These are phyloP conservation scores for Elegia similella DNA, from an alignment of 2,888 invertebrate species.

Conservation along the genomic window DNA sequence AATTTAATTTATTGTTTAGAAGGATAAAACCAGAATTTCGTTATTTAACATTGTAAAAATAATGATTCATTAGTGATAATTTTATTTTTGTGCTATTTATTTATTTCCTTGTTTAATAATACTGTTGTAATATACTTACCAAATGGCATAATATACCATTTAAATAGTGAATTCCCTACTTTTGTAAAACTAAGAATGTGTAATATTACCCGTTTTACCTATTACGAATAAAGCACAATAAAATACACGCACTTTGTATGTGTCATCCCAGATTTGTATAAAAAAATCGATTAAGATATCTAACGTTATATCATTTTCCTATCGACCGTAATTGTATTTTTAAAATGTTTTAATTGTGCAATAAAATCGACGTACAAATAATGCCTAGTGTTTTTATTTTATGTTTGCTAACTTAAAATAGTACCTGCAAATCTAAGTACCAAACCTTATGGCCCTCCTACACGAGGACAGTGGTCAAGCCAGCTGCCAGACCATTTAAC, in stretches of 20 bases:
- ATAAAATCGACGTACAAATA: conserved; percentile 39
- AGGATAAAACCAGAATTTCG: neutral
- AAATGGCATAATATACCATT: too few species aligned
- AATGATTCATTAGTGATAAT: too few species aligned
- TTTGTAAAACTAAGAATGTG: too few species aligned
- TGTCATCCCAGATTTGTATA: conserved; percentile 1
- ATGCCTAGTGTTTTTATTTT: neutral
- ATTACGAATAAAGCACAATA: neutral
- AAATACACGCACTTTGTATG: neutral
- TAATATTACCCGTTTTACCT: too few species aligned
- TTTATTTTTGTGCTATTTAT: neutral
- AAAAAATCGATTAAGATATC: neutral
- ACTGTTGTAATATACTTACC: too few species aligned
- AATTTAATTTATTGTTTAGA: neutral
- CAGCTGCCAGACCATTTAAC: too few species aligned
- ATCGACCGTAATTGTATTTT: conserved; percentile 24
- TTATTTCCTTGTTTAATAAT: too few species aligned
- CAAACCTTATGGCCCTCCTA: too few species aligned
- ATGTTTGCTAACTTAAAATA: neutral
- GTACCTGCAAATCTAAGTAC: neutral
- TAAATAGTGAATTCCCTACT: too few species aligned
- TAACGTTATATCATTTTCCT: neutral
- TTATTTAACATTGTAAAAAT: too few species aligned
- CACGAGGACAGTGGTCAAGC: too few species aligned
- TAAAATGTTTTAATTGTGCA: conserved; percentile 37